Evolutionary conservation across 2,797 vertebrate species (phyloP), one percentile per base, ranked within the genome.

Genomic region (Myotis findleyi): DNA sequence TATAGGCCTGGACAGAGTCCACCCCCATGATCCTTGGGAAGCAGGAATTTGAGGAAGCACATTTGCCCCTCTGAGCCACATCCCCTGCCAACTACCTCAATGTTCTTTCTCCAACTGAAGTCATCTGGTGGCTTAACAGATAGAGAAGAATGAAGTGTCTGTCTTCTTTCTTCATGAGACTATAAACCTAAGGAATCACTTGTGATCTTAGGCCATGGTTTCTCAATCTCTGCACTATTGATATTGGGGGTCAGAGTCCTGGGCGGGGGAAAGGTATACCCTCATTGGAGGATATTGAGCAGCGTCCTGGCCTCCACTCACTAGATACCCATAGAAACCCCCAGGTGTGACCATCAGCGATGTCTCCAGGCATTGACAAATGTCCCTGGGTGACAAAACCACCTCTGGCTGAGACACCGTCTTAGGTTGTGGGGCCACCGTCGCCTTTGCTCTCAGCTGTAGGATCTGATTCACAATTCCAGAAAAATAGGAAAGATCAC

Each of bases 221-320:
- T 87, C 36, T 87, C 13, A 38, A 0, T 59, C 10, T 72, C 66
- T 55, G 27, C 9, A 62, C 30, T 62, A 0, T 71, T 80, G 30
- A 7, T 18, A 38, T 7, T 47, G 75, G 2, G 66, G 27, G 62
- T 41, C n/a, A 23, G 21, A 68, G 25, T 20, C 21, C 49, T 49
- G 36, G 27, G 10, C 7, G 7, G 41, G 8, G 25, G 38, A 20
- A 0, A 3, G 25, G 13, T 9, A 1, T 14, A 14, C 5, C 23
- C 30, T n/a, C 47, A 10, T 0, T 55, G 6, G 7, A 47, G 51
- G 27, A 30, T 82, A 16, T 20, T 23, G 21, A 73, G 44, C 62
- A 41, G 38, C 30, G 82, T 47, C 36, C 72, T 53, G 33, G 36
- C 41, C 36, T 92, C 62, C 57, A 7, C 20, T 27, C 41, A 21